Percentiles rank a stretch among this genome's conserved stretches.
Conservation (phyloP, 2,888 invertebrate genomes). For the Apoderus coryli region DNA sequence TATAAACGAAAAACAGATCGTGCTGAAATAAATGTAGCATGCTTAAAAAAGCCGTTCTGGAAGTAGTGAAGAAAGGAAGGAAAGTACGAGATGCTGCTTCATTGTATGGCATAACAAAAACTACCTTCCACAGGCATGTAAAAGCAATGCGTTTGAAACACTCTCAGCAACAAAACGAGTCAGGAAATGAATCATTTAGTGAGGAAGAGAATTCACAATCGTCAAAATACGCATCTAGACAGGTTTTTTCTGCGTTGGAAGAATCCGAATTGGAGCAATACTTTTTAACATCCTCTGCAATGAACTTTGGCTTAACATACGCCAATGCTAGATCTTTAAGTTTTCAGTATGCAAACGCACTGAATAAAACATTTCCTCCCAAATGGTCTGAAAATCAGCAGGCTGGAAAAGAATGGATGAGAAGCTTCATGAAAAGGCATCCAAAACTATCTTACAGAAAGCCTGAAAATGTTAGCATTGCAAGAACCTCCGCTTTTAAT, state of each 20-base stretch:
- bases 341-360: background rate
- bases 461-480: constrained; percentile 14
- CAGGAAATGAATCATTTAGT: constrained; percentile 3
- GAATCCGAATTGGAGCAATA: constrained; percentile 5
- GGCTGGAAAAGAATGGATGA: constrained; percentile 5
- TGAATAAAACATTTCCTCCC: background rate
- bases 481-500: constrained; percentile 12
- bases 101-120: no score
- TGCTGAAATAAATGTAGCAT: constrained; percentile 3
- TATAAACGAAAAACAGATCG: background rate
- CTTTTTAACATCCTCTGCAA: constrained; percentile 2
- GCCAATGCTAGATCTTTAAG: background rate
- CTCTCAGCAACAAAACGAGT: no score
- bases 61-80: no score
- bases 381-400: background rate
- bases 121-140: no score
- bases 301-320: constrained; percentile 4
- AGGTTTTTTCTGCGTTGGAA: constrained; percentile 5
- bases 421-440: background rate
- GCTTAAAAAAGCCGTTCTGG: no score
- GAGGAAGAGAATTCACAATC: background rate
- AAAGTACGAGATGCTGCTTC: no score
- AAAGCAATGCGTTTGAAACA: no score
- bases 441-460: constrained; percentile 12
- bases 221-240: constrained; percentile 4